phyloP scores from a whole-genome alignment of 2,797 vertebrate species.

The Salmo trutta region DNA sequence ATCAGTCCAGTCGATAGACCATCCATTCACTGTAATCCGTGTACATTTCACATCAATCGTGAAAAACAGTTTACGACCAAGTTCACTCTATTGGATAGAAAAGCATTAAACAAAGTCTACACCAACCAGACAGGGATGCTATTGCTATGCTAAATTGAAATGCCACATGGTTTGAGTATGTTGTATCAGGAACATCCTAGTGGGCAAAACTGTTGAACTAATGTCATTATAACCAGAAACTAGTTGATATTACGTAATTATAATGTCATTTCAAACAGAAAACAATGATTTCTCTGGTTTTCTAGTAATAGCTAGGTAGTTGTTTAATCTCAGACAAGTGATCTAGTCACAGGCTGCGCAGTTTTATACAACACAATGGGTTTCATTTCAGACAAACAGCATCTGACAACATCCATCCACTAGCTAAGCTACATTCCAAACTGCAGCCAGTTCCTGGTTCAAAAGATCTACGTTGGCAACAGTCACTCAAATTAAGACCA shows the following conservation, averaged over 20 bases:
- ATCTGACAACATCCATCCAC: background rate
- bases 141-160: constrained; percentile 10
- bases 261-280: background rate
- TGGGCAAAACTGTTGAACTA: background rate
- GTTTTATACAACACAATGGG: background rate
- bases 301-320: background rate
- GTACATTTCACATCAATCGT: constrained; percentile 27
- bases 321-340: background rate
- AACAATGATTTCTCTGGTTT: background rate
- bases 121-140: constrained; percentile 23
- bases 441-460: background rate
- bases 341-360: background rate
- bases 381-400: background rate
- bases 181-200: constrained; percentile 43
- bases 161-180: constrained; percentile 15
- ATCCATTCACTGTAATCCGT: constrained; percentile 17
- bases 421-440: background rate
- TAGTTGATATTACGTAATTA: background rate
- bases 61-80: constrained; percentile 28
- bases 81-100: background rate
- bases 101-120: constrained; percentile 35
- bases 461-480: background rate
- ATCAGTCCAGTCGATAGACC: background rate
- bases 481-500: constrained; percentile 25
- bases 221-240: background rate